Percentiles rank a stretch among this genome's conserved stretches.
phyloP scores from a whole-genome alignment of 2,797 vertebrate species.

The Champsocephalus esox region DNA sequence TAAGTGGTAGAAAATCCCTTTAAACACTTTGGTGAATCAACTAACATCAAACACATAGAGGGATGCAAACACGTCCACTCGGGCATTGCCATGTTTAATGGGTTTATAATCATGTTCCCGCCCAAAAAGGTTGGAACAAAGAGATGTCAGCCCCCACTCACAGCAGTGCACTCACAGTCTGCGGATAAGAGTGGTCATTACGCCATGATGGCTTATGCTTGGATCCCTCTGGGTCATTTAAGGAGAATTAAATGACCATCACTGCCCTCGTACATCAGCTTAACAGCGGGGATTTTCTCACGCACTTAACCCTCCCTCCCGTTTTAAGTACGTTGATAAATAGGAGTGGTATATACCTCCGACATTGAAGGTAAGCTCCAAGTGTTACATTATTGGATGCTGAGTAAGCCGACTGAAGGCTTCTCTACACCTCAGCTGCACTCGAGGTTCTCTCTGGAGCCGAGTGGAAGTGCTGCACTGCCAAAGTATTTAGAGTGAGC shows the following conservation, averaged over 20 bases:
- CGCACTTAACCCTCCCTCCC: slow-evolving; percentile 51
- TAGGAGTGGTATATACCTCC: slow-evolving; percentile 28
- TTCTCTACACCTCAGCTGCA: slow-evolving; percentile 3
- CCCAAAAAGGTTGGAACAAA: slow-evolving; percentile 2
- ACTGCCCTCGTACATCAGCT: slow-evolving; percentile 61
- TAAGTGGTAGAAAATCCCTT: neutral
- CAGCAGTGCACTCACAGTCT: slow-evolving; percentile 21
- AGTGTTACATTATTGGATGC: slow-evolving; percentile 16
- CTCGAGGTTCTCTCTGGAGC: slow-evolving; percentile 14
- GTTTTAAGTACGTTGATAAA: slow-evolving; percentile 65
- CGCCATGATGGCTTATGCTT: slow-evolving; percentile 52
- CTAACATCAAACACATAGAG: slow-evolving; percentile 19
- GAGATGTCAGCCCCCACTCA: slow-evolving; percentile 19
- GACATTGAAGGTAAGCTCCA: slow-evolving; percentile 33
- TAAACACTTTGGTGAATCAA: slow-evolving; percentile 10
- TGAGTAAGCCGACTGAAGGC: slow-evolving; percentile 21
- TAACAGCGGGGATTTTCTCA: slow-evolving; percentile 61
- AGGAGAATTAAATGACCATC: slow-evolving; percentile 70
- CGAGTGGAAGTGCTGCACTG: slow-evolving; percentile 1
- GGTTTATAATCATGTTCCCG: slow-evolving; percentile 12
- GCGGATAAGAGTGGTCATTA: slow-evolving; percentile 52
- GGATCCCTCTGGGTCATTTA: slow-evolving; percentile 65
- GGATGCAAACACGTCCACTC: slow-evolving; percentile 6
- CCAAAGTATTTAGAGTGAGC: neutral
- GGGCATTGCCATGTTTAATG: neutral